Conservation (phyloP, 2,888 invertebrate species). For the Julus scandinavius region DNA sequence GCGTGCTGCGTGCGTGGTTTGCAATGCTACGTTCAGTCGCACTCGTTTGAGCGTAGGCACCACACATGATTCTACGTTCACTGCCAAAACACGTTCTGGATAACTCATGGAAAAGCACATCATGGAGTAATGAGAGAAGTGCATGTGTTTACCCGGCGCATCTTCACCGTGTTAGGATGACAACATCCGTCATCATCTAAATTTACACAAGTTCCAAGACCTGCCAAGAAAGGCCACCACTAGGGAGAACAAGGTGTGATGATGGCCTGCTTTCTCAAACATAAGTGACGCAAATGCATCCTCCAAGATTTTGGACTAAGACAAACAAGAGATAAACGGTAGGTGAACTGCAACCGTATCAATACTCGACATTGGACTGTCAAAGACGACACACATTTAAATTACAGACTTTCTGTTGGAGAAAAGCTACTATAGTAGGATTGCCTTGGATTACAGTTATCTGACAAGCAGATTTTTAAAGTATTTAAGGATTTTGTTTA, state of each 20-base stretch:
- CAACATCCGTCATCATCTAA: not conserved
- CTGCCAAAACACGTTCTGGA: not conserved
- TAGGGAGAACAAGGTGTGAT: not conserved
- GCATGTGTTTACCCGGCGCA: not conserved
- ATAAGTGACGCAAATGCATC: not conserved
- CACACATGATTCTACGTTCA: not conserved
- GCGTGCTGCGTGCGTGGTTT: not conserved
- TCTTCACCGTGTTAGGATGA: not conserved
- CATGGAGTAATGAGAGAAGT: not conserved
- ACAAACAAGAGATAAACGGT: conserved; percentile 14
- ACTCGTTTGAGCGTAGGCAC: not conserved
- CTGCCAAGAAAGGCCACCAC: not conserved
- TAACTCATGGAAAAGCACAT: not conserved
- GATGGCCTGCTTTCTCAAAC: not conserved
- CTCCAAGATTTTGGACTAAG: not conserved
- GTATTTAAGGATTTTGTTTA: too few relatives aligned
- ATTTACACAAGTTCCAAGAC: not conserved
- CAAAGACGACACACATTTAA: too few relatives aligned
- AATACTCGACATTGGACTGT: not conserved
- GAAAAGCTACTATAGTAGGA: too few relatives aligned
- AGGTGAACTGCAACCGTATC: not conserved
- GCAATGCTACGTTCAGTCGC: not conserved
- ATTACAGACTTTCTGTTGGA: too few relatives aligned
- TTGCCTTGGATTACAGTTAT: too few relatives aligned
- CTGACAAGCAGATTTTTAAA: too few relatives aligned